These are phyloP conservation scores for Crotalus helleri DNA, from an alignment of 2,113 vertebrate genomes.

Conservation along the genomic window DNA sequence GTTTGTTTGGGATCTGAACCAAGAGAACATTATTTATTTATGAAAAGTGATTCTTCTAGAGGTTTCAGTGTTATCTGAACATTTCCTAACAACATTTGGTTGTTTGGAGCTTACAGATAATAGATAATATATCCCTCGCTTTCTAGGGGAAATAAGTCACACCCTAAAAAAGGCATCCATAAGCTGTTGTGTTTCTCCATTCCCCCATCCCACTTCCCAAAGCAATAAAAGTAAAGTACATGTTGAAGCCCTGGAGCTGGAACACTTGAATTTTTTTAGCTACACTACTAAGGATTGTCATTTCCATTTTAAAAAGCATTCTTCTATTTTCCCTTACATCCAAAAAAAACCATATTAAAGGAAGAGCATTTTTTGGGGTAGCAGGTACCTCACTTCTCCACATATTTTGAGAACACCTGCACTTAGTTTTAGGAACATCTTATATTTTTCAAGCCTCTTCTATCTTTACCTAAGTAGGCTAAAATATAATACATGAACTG, in stretches of 20 bases:
- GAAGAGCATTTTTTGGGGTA: not conserved
- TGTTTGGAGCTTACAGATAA: not conserved
- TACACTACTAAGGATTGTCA: not conserved
- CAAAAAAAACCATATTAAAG: not conserved
- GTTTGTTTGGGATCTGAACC: not conserved
- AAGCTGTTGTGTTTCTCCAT: not conserved
- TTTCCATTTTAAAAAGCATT: not conserved
- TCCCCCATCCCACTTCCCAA: too few relatives aligned
- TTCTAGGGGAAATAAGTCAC: too few relatives aligned
- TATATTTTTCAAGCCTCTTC: not conserved
- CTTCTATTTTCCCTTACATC: not conserved
- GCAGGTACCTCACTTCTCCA: too few relatives aligned
- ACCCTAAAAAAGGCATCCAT: too few relatives aligned
- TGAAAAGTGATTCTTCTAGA: not conserved
- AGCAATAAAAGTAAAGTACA: not conserved
- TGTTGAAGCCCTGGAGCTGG: not conserved
- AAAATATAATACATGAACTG: not conserved
- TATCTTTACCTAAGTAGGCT: not conserved
- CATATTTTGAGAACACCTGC: not conserved
- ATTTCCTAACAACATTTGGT: not conserved
- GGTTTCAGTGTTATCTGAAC: not conserved
- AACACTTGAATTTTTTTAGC: not conserved
- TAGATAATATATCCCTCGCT: not conserved
- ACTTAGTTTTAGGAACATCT: not conserved
- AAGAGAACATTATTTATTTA: not conserved